These are phyloP conservation scores for Venusia cambrica DNA, from an alignment of 2,888 invertebrate genomes.

Conservation along the genomic window DNA sequence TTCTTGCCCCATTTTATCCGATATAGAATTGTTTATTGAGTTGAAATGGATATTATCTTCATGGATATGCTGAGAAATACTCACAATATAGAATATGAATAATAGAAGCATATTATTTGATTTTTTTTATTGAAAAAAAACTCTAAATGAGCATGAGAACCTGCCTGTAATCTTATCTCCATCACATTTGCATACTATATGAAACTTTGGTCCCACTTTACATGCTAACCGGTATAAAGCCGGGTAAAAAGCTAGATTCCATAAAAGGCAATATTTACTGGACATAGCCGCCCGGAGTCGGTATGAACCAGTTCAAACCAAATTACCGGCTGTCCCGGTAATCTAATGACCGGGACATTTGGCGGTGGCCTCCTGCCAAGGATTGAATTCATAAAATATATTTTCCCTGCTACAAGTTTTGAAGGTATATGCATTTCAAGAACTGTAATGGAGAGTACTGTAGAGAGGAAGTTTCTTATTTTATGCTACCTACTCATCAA, in stretches of 20 bases:
- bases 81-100: too few relatives aligned
- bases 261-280: constrained; percentile 8
- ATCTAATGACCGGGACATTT: constrained; percentile 22
- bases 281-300: constrained; percentile 8
- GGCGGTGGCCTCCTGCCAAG: constrained; percentile 16
- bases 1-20: too few relatives aligned
- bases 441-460: too few relatives aligned
- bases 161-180: constrained; percentile 3
- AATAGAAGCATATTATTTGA: too few relatives aligned
- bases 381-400: constrained; percentile 18
- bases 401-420: too few relatives aligned
- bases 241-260: constrained; percentile 10
- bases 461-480: too few relatives aligned
- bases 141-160: constrained; percentile 2
- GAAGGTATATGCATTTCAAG: too few relatives aligned
- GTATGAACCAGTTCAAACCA: constrained; percentile 13
- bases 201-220: constrained; percentile 2
- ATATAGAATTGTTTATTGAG: too few relatives aligned
- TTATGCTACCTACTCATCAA: too few relatives aligned
- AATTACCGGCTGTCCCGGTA: constrained; percentile 16
- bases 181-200: constrained; percentile 10
- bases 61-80: too few relatives aligned
- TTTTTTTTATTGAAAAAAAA: too few relatives aligned
- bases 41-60: too few relatives aligned
- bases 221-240: constrained; percentile 8